These are phyloP conservation scores for Uloborus diversus DNA, from an alignment of 1,140 invertebrate species.

Conservation along the genomic window DNA sequence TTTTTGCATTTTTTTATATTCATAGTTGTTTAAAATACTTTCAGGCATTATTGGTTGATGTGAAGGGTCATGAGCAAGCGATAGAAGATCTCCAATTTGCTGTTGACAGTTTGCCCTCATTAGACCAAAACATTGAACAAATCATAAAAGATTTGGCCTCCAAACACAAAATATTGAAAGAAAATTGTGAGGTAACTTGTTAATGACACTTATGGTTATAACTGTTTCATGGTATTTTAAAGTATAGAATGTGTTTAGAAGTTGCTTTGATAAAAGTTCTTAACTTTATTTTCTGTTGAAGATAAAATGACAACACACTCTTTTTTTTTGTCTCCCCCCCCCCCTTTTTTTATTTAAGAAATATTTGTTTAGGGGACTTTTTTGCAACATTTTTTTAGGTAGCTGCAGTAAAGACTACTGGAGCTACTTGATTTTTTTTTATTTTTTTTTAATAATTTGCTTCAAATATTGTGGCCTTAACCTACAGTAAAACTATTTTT, in stretches of 20 bases:
- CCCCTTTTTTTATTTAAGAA: no score
- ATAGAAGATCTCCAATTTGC: constrained; percentile 83
- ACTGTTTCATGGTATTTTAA: constrained; percentile 15
- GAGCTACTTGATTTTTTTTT: no score
- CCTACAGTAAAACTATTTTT: no score
- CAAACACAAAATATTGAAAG: constrained; percentile 68
- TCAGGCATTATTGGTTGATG: constrained; percentile 80
- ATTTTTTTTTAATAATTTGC: no score
- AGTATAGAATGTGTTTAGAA: constrained; percentile 54
- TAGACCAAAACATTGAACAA: constrained; percentile 72
- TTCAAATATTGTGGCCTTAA: no score
- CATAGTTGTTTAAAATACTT: constrained; percentile 9
- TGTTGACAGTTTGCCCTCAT: constrained; percentile 77
- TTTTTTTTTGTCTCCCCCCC: no score
- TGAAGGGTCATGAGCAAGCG: constrained; percentile 86
- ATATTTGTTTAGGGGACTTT: no score
- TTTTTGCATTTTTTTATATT: background rate
- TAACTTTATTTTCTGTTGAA: background rate
- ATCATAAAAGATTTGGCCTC: constrained; percentile 53
- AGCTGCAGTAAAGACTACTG: no score
- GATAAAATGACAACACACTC: no score
- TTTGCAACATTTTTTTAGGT: no score
- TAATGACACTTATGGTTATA: no score
- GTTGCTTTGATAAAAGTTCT: background rate
- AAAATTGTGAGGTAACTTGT: constrained; percentile 73